Conservation (phyloP, 2,797 vertebrate genomes). For the Pseudomugil tenellus region DNA sequence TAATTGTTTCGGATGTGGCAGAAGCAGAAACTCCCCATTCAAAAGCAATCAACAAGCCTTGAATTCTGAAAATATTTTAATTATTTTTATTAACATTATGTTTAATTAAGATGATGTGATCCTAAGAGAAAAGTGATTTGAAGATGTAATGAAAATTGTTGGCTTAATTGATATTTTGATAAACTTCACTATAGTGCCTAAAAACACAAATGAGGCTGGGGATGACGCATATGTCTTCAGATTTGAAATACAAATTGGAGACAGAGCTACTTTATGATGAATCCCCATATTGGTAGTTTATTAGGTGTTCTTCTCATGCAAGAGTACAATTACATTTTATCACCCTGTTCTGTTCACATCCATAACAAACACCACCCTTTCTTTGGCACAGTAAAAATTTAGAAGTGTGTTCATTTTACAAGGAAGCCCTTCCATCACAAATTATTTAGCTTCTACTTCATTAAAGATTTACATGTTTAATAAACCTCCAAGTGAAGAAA, state of each 20-base stretch:
- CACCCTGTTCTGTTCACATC: not conserved
- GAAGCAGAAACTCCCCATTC: too few relatives aligned
- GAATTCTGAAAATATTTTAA: too few relatives aligned
- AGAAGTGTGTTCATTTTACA: not conserved
- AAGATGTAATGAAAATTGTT: too few relatives aligned
- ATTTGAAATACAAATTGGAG: not conserved
- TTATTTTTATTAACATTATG: too few relatives aligned
- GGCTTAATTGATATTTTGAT: constrained; percentile 12
- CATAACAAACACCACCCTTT: not conserved
- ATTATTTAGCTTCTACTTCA: not conserved
- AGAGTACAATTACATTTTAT: not conserved
- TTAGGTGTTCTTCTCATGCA: not conserved
- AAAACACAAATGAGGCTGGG: not conserved
- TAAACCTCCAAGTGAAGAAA: not conserved
- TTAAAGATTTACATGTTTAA: constrained; percentile 1
- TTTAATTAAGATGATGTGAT: too few relatives aligned
- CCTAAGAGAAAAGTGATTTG: too few relatives aligned
- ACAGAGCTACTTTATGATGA: not conserved
- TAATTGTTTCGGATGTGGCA: too few relatives aligned
- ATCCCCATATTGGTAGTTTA: not conserved
- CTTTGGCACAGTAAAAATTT: not conserved
- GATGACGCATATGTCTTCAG: not conserved
- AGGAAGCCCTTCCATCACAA: not conserved
- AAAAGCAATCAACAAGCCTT: too few relatives aligned
- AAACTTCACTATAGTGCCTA: not conserved